Conservation (phyloP, 2,113 vertebrate species). For the Aix galericulata region DNA sequence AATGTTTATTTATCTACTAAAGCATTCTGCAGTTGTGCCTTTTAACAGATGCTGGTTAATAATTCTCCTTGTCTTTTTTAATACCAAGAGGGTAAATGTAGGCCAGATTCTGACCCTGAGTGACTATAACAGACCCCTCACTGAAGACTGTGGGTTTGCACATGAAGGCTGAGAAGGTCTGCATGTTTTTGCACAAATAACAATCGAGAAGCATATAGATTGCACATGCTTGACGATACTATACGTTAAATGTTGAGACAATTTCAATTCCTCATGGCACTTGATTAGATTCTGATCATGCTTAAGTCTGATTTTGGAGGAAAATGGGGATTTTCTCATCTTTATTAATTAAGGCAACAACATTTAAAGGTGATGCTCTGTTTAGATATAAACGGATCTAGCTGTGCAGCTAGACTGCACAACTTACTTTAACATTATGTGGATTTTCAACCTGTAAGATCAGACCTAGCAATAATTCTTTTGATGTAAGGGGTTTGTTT, state of each 20-base stretch:
- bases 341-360: background rate
- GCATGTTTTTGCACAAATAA: slow-evolving; percentile 45
- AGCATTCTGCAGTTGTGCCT: slow-evolving; percentile 8
- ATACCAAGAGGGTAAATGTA: slow-evolving; percentile 1
- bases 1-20: slow-evolving; percentile 69
- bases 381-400: background rate
- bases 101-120: background rate
- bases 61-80: slow-evolving; percentile 5
- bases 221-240: slow-evolving; percentile 6
- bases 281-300: background rate
- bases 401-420: background rate
- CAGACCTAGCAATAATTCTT: background rate
- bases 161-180: background rate
- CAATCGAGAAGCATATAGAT: background rate
- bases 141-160: slow-evolving; percentile 15
- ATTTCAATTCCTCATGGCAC: background rate
- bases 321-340: slow-evolving; percentile 22
- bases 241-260: background rate
- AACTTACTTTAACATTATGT: background rate
- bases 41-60: background rate
- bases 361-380: background rate
- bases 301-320: background rate
- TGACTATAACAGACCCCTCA: background rate
- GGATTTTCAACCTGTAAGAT: background rate
- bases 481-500: background rate